A percentile compares a stretch with the other conserved stretches of the same genome.
phyloP scores from a whole-genome alignment of 2,888 invertebrate genomes.

The Lamproptera curius region DNA sequence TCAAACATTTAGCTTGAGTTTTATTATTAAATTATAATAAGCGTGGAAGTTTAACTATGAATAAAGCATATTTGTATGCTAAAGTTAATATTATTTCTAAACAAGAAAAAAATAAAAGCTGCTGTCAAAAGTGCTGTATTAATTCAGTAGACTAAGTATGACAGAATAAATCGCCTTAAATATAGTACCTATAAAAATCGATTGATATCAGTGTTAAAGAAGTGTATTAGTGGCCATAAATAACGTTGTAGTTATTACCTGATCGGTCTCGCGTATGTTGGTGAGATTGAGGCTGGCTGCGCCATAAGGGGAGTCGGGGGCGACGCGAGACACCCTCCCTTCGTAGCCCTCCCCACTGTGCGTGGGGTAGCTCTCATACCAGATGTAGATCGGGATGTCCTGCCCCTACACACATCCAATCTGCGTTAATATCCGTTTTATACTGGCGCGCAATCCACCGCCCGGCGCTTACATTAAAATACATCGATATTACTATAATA shows the following conservation, averaged over 20 bases:
- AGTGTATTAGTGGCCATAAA: no score
- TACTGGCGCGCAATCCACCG: slow-evolving; percentile 39
- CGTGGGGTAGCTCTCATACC: slow-evolving; percentile 98
- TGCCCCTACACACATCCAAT: slow-evolving; percentile 84
- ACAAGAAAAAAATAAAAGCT: no score
- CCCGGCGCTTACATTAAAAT: slow-evolving; percentile 21
- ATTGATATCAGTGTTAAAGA: no score
- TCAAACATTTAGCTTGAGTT: no score
- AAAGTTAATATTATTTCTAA: no score
- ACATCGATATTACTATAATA: slow-evolving; percentile 21
- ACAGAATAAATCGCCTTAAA: no score
- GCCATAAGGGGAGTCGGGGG: slow-evolving; percentile 92
- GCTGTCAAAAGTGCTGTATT: no score
- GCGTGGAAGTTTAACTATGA: no score
- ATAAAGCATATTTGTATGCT: no score
- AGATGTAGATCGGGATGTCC: slow-evolving; percentile 98
- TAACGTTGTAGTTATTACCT: slow-evolving; percentile 53
- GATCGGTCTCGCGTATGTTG: slow-evolving; percentile 93
- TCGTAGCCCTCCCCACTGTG: slow-evolving; percentile 97
- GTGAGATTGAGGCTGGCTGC: slow-evolving; percentile 97
- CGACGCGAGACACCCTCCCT: slow-evolving; percentile 92
- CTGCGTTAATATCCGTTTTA: slow-evolving; percentile 31
- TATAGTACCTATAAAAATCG: no score
- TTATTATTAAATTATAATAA: no score
- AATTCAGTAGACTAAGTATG: no score